These are phyloP conservation scores for Armadillidium nasatum DNA, from an alignment of 1,140 invertebrate genomes.

Conservation along the genomic window DNA sequence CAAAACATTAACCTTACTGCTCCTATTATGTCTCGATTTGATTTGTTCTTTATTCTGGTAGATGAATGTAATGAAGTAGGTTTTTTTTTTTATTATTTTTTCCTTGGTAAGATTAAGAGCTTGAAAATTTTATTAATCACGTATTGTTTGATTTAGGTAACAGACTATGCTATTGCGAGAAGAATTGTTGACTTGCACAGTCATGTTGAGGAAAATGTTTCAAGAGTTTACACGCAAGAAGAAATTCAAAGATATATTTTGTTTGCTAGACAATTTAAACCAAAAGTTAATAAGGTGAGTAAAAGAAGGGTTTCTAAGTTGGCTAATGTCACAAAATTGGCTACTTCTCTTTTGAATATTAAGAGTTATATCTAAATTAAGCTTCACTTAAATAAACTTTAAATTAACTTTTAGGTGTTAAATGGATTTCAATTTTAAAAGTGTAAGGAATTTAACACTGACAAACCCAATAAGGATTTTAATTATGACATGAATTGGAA, in stretches of 20 bases:
- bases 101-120: too few relatives aligned
- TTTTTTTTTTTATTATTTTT: background rate
- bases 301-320: too few relatives aligned
- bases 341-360: too few relatives aligned
- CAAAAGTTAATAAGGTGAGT: constrained; percentile 67
- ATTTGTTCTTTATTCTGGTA: constrained; percentile 96
- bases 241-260: constrained; percentile 91
- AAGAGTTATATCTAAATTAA: too few relatives aligned
- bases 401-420: too few relatives aligned
- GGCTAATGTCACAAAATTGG: too few relatives aligned
- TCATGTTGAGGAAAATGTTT: constrained; percentile 68
- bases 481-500: too few relatives aligned
- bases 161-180: constrained; percentile 92
- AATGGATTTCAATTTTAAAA: too few relatives aligned
- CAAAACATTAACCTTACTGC: constrained; percentile 91
- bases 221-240: constrained; percentile 73
- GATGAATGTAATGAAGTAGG: constrained; percentile 87
- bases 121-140: too few relatives aligned
- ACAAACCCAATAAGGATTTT: too few relatives aligned
- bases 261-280: constrained; percentile 95
- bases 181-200: constrained; percentile 93
- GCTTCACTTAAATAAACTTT: too few relatives aligned
- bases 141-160: constrained; percentile 51
- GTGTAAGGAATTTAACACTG: too few relatives aligned
- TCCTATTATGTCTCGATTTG: constrained; percentile 99